These are phyloP conservation scores for Takifugu rubripes DNA, from an alignment of 2,797 vertebrate species.

Conservation along the genomic window DNA sequence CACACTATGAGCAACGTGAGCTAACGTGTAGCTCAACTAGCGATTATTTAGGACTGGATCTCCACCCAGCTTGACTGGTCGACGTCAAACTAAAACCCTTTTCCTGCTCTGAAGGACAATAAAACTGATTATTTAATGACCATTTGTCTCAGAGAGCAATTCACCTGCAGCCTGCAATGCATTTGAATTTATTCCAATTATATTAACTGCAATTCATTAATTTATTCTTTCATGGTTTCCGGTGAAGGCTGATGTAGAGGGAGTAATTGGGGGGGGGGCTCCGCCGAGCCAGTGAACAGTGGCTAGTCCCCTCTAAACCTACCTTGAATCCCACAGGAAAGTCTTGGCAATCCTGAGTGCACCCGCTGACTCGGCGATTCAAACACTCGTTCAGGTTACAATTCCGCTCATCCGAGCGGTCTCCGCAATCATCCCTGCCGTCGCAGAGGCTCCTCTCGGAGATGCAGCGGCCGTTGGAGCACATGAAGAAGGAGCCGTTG, in stretches of 20 bases:
- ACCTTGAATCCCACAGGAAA: constrained; percentile 95
- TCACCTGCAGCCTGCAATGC: too few species aligned
- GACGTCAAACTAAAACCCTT: too few species aligned
- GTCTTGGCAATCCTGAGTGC: constrained; percentile 96
- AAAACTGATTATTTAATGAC: too few species aligned
- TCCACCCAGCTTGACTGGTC: too few species aligned
- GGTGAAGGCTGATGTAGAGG: too few species aligned
- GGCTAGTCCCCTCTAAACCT: constrained; percentile 34
- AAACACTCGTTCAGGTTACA: constrained; percentile 95
- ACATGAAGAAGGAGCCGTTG: constrained; percentile 85
- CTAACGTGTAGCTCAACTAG: too few species aligned
- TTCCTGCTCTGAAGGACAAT: too few species aligned
- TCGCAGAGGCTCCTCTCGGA: constrained; percentile 85
- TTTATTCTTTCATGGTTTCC: too few species aligned
- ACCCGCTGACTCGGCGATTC: constrained; percentile 92
- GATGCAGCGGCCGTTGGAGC: constrained; percentile 94
- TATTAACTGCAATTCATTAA: too few species aligned
- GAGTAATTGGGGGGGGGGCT: background rate
- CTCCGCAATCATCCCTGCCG: constrained; percentile 88
- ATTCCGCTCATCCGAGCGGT: constrained; percentile 92
- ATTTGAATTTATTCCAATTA: too few species aligned
- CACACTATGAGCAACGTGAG: constrained; percentile 3
- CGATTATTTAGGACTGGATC: too few species aligned
- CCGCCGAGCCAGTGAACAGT: background rate
- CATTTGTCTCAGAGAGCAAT: too few species aligned